Percentiles rank a stretch among this genome's conserved stretches.
These are phyloP conservation scores for Sebastes schlegelii DNA, from an alignment of 2,113 vertebrate species.

Conservation along the genomic window DNA sequence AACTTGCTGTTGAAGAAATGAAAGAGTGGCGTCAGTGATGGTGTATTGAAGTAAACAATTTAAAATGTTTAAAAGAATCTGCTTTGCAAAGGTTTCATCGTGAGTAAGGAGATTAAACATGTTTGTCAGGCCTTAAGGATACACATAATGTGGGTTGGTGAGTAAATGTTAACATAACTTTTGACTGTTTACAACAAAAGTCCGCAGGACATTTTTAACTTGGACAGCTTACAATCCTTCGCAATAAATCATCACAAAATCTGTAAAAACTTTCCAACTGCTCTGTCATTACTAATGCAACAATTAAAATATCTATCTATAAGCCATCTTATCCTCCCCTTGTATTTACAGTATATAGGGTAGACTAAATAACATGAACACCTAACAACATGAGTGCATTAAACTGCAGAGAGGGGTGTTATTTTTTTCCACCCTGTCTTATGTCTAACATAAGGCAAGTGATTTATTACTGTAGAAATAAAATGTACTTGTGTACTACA, in stretches of 20 bases:
- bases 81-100: neutral
- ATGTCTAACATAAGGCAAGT: neutral
- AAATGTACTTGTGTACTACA: neutral
- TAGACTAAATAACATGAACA: neutral
- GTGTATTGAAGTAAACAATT: neutral
- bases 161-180: neutral
- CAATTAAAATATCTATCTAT: neutral
- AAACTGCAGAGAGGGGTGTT: neutral
- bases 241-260: neutral
- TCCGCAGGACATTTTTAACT: neutral
- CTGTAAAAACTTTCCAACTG: neutral
- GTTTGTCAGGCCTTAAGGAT: neutral
- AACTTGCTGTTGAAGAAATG: constrained; percentile 77
- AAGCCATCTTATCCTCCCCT: neutral
- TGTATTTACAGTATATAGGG: neutral
- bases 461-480: neutral
- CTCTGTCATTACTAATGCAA: neutral
- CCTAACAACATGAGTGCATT: neutral
- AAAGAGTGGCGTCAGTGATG: neutral
- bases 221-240: neutral
- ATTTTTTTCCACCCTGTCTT: neutral
- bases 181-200: neutral
- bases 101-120: neutral
- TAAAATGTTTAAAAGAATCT: neutral
- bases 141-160: neutral